Base-by-base conservation (phyloP, 2,797 vertebrate genomes). In the Morelia viridis region DNA sequence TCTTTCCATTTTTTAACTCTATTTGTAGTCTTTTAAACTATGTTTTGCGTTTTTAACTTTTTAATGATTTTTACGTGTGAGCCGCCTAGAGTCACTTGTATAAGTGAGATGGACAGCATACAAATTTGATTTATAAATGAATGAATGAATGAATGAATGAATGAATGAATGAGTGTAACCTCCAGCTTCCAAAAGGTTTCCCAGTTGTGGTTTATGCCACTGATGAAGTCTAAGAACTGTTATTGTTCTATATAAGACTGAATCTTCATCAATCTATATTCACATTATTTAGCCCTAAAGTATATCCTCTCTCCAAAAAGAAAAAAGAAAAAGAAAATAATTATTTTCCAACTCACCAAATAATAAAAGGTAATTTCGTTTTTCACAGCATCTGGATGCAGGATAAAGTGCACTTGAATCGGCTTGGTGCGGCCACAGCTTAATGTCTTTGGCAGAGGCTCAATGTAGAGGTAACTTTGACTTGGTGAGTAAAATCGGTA, bases 381-480 rank as follows among this genome's bases (percentile, higher is more conserved):
- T 5, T 60, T 83, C 13, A 95, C 1, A 1, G 76, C 91, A 17
- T 90, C 86, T 65, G 83, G 91, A 9, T 95, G 95, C 87, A 98
- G 92, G 61, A 96, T 90, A 50, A 97, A 97, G 89, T 97, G 96
- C 4, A 95, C 95, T 0, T 0, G 86, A 17, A 98, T 0, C 0
- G 62, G 88, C 85, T 95, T n/a, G 41, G 88, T 92, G 41, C 94
- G 94, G 26, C 95, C 96, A 50, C 97, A 98, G 17, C 64, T 93
- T 7, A 98, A 94, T 17, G 89, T 41, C 11, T 64, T 15, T 1
- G 89, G 9, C 0, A 90, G 0, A 11, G 97, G 95, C 90, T 97
- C 94, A 19, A 98, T 95, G 91, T 95, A 95, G 76, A 98, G 87
- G 86, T 97, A 98, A 93, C 97, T 98, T 0, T 95, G 95, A 92